Base-by-base conservation (phyloP, 35 echinoderm and acorn worm genomes). In the Hemicentrotus pulcherrimus region DNA sequence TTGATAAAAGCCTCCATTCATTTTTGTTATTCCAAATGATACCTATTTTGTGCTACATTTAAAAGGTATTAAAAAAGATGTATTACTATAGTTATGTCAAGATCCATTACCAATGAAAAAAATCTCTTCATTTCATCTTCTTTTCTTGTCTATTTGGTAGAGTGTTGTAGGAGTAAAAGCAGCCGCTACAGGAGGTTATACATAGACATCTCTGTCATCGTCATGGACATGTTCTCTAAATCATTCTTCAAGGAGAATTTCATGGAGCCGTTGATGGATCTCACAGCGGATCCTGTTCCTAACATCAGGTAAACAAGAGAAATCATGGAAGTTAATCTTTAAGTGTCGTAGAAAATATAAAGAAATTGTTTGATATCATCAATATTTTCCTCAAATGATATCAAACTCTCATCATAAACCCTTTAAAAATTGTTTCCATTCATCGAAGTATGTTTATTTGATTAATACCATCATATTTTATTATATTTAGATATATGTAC, bases 171-270 rank as follows among this genome's bases (percentile, higher is more conserved):
- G 95, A 95, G 95, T 86, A 96, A 98, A 92, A 98, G 96, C 86
- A 96, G 95, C 92, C 92, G 96, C 48, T 97, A 99, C 52, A 92
- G 98, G 50, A 97, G 94, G 85, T 95, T 99, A 94, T 99, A 98
- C 94, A 94, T 99, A 46, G 98, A 99, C 52, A 91, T 99, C 22
- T 99, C 96, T 47, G 47, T 97, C 31, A 96, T 95, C 70, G 89
- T 97, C 48, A 97, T 99, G 91, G 98, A 99, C 70, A 85, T 99
- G 8, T 99, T 99, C 90, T 99, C 98, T 94, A 98, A 97, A 94
- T 65, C 95, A 61, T 99, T 96, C 94, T 99, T 99, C 95, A 99
- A 99, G 46, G 95, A 98, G 16, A 94, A 98, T 91, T 97, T 99
- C 59, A 98, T 97, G 95, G 97, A 97, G 86, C 96, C 95, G 94